These are phyloP conservation scores for Drosophila affinis DNA, from an alignment of 2,888 invertebrate genomes.

Conservation along the genomic window DNA sequence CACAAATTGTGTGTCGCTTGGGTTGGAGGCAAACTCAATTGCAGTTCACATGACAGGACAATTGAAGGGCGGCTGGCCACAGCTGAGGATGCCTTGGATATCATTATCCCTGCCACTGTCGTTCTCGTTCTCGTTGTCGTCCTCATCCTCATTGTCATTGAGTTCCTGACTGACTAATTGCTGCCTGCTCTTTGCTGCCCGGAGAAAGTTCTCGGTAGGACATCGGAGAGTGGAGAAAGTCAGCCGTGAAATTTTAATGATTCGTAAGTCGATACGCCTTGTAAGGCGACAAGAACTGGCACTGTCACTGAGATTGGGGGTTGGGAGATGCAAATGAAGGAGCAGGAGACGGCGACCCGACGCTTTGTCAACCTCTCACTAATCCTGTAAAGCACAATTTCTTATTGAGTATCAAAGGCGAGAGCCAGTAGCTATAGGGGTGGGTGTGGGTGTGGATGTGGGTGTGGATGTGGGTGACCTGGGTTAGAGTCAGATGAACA, in stretches of 20 bases:
- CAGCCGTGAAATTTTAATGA: slow-evolving; percentile 78
- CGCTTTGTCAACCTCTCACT: slow-evolving; percentile 54
- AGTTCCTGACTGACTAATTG: slow-evolving; percentile 58
- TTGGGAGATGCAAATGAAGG: slow-evolving; percentile 66
- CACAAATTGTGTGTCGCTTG: slow-evolving; percentile 3
- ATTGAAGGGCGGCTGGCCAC: slow-evolving; percentile 19
- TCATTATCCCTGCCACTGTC: slow-evolving; percentile 51
- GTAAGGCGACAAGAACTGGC: slow-evolving; percentile 43
- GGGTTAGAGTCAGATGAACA: slow-evolving; percentile 29
- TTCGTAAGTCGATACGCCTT: slow-evolving; percentile 78
- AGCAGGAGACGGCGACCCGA: slow-evolving; percentile 28
- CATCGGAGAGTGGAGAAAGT: slow-evolving; percentile 51
- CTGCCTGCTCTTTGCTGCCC: slow-evolving; percentile 63
- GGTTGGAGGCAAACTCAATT: slow-evolving; percentile 28
- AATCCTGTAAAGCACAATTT: slow-evolving; percentile 62
- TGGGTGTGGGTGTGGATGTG: too few relatives aligned
- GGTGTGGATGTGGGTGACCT: slow-evolving; percentile 43
- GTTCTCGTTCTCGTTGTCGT: not conserved
- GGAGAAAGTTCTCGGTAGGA: slow-evolving; percentile 10
- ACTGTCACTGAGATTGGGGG: not conserved
- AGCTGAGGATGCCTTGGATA: slow-evolving; percentile 44
- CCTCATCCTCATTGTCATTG: slow-evolving; percentile 22
- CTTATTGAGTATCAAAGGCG: slow-evolving; percentile 78
- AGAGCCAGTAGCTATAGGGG: slow-evolving; percentile 20
- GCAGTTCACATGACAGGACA: slow-evolving; percentile 36